phyloP scores from a whole-genome alignment of 2,113 vertebrate species.

The Catharus bicknelli region DNA sequence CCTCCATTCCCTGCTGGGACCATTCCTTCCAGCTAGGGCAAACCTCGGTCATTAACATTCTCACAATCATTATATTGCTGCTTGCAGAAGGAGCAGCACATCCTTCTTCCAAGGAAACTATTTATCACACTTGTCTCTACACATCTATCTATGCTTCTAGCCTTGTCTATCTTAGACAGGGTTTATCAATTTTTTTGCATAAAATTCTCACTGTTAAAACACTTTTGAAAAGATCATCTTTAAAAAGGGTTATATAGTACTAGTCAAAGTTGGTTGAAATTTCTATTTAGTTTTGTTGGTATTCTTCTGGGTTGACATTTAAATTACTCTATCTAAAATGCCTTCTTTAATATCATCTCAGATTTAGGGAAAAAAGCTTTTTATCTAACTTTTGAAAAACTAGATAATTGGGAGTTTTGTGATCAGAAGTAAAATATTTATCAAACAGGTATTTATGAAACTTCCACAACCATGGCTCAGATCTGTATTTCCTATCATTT shows the following conservation, averaged over 20 bases:
- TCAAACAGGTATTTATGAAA: background rate
- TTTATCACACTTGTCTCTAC: background rate
- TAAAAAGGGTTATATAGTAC: rapidly evolving
- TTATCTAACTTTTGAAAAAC: background rate
- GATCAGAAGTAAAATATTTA: background rate
- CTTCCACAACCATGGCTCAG: background rate
- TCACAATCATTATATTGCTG: background rate
- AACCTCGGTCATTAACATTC: background rate
- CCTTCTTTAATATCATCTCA: background rate
- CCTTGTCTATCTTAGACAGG: background rate
- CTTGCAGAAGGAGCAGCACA: background rate
- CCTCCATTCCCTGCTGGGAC: background rate
- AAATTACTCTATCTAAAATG: background rate
- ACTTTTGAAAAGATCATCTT: background rate
- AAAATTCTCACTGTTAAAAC: background rate
- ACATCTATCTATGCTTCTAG: background rate
- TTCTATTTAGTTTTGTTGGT: background rate
- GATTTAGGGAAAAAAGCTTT: background rate
- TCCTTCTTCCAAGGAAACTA: background rate
- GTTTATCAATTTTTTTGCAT: background rate
- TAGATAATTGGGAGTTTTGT: rapidly evolving
- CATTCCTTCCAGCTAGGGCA: rapidly evolving
- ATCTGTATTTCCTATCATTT: conserved; percentile 23
- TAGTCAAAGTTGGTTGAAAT: background rate
- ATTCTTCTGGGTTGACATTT: background rate